A percentile compares a stretch with the other conserved stretches of the same genome.
These are phyloP conservation scores for Drosophila sordidapex DNA, from an alignment of 2,888 invertebrate genomes.

Conservation along the genomic window DNA sequence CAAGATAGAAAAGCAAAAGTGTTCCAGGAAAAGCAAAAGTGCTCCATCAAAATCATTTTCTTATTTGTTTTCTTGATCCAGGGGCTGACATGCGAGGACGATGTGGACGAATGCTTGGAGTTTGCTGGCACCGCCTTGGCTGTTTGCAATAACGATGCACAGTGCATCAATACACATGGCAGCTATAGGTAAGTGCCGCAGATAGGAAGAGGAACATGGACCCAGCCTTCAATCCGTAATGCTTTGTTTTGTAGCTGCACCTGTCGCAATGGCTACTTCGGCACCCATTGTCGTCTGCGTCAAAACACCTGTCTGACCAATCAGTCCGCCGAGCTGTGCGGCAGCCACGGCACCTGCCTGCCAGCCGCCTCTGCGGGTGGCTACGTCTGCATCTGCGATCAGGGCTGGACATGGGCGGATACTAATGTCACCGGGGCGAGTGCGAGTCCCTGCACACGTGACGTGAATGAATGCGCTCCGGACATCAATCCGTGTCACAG, in stretches of 20 bases:
- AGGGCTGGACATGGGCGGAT: constrained; percentile 93
- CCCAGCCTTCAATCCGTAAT: neutral
- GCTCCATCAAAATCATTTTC: neutral
- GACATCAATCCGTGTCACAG: constrained; percentile 91
- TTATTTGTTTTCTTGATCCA: constrained; percentile 28
- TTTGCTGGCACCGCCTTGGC: constrained; percentile 91
- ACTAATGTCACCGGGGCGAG: constrained; percentile 85
- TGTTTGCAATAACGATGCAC: constrained; percentile 95
- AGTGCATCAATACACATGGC: constrained; percentile 92
- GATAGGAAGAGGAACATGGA: too few relatives aligned
- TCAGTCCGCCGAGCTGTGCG: constrained; percentile 91
- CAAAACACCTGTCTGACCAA: constrained; percentile 90
- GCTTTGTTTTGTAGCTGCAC: constrained; percentile 87
- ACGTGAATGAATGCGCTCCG: constrained; percentile 94
- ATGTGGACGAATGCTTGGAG: constrained; percentile 94
- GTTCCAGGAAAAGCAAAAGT: too few relatives aligned
- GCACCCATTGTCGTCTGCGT: constrained; percentile 92
- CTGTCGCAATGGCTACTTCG: constrained; percentile 91
- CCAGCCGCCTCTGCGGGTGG: constrained; percentile 87
- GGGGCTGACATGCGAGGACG: constrained; percentile 90
- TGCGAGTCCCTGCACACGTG: constrained; percentile 90
- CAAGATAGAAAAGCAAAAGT: neutral
- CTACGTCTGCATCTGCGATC: constrained; percentile 92
- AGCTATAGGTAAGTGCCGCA: constrained; percentile 88
- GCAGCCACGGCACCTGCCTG: constrained; percentile 95